Base-by-base conservation (phyloP, 2,113 vertebrate species). In the Myiopsitta monachus region DNA sequence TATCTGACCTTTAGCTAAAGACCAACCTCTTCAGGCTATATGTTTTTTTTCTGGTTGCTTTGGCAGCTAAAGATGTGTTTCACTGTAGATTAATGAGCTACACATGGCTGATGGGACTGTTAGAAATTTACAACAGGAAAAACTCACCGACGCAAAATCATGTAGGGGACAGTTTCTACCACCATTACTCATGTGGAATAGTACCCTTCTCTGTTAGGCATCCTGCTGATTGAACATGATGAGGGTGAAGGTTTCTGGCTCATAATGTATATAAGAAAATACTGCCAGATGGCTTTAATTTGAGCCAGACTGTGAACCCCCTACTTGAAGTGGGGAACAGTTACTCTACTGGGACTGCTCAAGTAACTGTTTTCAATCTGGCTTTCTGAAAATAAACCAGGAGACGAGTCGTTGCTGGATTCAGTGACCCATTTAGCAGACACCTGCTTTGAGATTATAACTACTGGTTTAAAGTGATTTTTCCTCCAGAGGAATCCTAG, bases 201-300 rank as follows among this genome's bases (percentile, higher is more conserved):
- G 95, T 27, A 83, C 88, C 94, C 94, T 91, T 91, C 90, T 92
- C 96, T 92, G 93, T 96, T 94, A 96, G 95, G 92, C 86, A 79
- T 96, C 96, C 92, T 76, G 94, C 83, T 96, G 96, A 95, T 96
- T 97, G 94, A 95, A 97, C 96, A 95, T 95, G 96, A 97, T 95
- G 95, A 95, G 95, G 96, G 91, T 95, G 96, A 95, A 95, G 87
- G 91, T 94, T 95, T 96, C 88, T 96, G 95, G 88, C 92, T 94
- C 49, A 81, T 17, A 88, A 94, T 52, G 41, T 82, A 28, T 81
- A 47, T 75, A 78, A 95, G 90, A 96, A 97, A 96, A 97, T 66
- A 90, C 66, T 91, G 73, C 86, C 95, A 96, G 86, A 93, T 92
- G 95, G 88, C 81, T 93, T 94, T 97, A 96, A 97, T 97, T 92